Conservation (phyloP, 2,113 vertebrate species). For the Plectropomus leopardus region DNA sequence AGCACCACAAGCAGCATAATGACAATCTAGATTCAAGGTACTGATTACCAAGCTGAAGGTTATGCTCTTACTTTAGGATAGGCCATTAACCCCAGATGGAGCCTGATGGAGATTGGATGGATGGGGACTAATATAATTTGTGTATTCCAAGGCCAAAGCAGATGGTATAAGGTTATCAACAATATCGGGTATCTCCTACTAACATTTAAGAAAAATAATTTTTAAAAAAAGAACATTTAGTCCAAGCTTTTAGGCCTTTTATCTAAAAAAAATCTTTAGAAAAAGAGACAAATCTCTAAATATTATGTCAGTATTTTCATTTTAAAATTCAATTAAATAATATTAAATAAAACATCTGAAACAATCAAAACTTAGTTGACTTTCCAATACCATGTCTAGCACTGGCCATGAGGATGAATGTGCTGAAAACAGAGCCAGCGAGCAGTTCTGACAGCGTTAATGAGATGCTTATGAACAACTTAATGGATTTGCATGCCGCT, state of each 20-base stretch:
- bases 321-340: conserved; percentile 27
- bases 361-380: conserved; percentile 17
- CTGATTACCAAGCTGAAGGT: not conserved
- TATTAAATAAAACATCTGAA: conserved; percentile 12
- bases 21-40: not conserved
- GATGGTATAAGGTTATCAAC: not conserved
- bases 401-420: conserved; percentile 2
- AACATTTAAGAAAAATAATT: not conserved
- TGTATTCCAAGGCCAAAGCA: not conserved
- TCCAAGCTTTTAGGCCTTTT: not conserved
- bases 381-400: conserved; percentile 3
- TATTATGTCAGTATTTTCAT: not conserved
- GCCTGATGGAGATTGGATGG: not conserved
- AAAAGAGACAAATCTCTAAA: not conserved
- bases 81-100: not conserved
- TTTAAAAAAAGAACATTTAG: not conserved
- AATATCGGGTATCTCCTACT: not conserved
- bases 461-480: conserved; percentile 47
- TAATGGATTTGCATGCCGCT: conserved; percentile 45
- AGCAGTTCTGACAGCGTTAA: conserved; percentile 24
- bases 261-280: not conserved
- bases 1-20: not conserved
- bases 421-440: not conserved
- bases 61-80: not conserved
- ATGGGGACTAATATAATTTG: too few species aligned